Evolutionary conservation across 2,113 vertebrate species (phyloP).

Genomic region (Antechinus flavipes): DNA sequence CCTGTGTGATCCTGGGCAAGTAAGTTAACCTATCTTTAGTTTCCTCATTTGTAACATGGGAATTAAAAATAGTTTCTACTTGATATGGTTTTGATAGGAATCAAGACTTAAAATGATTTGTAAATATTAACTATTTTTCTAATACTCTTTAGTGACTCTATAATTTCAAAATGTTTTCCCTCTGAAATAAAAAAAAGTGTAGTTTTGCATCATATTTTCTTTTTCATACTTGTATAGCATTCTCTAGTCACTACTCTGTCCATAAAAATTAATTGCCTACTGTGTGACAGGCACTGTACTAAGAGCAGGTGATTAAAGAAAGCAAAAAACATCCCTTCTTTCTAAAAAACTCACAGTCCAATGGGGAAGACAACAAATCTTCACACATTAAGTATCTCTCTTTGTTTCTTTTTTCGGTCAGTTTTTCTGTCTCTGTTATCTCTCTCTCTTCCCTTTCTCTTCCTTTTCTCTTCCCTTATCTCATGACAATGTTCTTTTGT

Average conservation of each 20-base stretch:
- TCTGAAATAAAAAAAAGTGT: conserved; percentile 16
- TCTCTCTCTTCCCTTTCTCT: neutral
- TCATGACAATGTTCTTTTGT: neutral
- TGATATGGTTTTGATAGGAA: neutral
- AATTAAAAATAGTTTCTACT: neutral
- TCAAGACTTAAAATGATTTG: neutral
- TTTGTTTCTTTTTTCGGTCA: neutral
- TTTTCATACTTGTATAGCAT: neutral
- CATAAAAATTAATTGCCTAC: neutral
- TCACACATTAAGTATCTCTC: neutral
- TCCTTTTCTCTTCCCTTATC: neutral
- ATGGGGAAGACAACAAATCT: neutral
- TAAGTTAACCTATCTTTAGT: neutral
- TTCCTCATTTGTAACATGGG: neutral
- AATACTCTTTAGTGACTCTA: neutral
- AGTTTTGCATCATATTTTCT: neutral
- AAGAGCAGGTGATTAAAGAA: neutral
- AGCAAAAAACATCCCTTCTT: neutral
- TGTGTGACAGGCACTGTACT: neutral
- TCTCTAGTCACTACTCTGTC: neutral
- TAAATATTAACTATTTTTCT: neutral
- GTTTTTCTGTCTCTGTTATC: neutral
- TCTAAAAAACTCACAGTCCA: neutral
- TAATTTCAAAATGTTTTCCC: conserved; percentile 27
- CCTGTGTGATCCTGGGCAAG: neutral